A percentile compares a stretch with the other conserved stretches of the same genome.
Evolutionary conservation across 2,113 vertebrate species (phyloP).

Genomic region (Procavia capensis): DNA sequence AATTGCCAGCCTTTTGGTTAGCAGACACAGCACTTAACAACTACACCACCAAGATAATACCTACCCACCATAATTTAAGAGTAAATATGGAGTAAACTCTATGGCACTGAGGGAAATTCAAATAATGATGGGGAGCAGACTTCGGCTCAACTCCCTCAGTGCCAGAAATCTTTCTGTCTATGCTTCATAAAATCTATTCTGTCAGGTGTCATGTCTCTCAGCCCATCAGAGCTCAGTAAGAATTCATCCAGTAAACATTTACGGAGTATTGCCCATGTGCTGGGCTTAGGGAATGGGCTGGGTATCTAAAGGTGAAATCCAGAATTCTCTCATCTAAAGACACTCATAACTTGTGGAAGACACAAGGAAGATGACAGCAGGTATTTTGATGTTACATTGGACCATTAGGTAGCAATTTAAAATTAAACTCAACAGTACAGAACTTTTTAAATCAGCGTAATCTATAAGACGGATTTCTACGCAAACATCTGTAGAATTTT

Average conservation of each 20-base stretch:
- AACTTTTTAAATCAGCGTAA: background rate
- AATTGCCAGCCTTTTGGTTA: too few species aligned
- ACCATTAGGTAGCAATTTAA: background rate
- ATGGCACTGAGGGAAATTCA: background rate
- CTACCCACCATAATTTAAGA: background rate
- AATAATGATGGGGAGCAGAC: background rate
- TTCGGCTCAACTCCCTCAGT: background rate
- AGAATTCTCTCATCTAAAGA: background rate
- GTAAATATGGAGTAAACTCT: background rate
- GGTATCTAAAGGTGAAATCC: background rate
- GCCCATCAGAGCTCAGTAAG: background rate
- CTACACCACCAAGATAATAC: background rate
- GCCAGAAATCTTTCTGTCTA: background rate
- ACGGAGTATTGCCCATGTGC: background rate
- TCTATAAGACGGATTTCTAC: background rate
- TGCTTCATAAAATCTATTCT: background rate
- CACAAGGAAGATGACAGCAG: background rate
- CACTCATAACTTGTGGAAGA: background rate
- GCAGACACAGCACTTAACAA: too few species aligned
- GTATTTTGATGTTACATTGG: background rate
- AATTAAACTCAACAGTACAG: background rate
- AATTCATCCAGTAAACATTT: background rate
- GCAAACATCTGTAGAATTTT: background rate
- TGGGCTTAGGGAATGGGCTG: background rate
- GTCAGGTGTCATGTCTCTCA: background rate